A percentile compares a stretch with the other conserved stretches of the same genome.
Conservation (phyloP, 2,113 vertebrate genomes). For the Callopanchax toddi region DNA sequence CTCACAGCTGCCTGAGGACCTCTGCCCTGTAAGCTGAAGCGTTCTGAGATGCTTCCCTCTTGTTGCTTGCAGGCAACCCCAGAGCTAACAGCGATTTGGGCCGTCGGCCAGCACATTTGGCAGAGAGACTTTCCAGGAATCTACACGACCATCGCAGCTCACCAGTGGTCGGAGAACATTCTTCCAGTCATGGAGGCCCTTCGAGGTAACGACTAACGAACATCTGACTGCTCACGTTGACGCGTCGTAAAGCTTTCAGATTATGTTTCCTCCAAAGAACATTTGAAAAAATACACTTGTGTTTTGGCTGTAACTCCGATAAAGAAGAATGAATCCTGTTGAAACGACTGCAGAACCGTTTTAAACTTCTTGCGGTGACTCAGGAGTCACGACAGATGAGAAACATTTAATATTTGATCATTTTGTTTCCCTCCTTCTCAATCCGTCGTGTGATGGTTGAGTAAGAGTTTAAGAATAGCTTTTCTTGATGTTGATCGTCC, state of each 20-base stretch:
- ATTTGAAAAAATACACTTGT: too few species aligned
- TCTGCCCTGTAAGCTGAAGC: not conserved
- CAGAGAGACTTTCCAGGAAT: slow-evolving; percentile 96
- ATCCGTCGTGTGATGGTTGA: slow-evolving; percentile 41
- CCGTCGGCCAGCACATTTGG: slow-evolving; percentile 95
- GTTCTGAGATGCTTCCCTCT: slow-evolving; percentile 12
- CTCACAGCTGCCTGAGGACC: not conserved
- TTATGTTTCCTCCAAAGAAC: too few species aligned
- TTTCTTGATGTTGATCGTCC: slow-evolving; percentile 19
- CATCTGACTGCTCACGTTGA: too few species aligned
- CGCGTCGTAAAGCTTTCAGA: too few species aligned
- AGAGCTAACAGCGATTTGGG: slow-evolving; percentile 91
- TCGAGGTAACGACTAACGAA: slow-evolving; percentile 84
- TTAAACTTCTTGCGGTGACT: too few species aligned
- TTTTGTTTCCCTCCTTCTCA: not conserved
- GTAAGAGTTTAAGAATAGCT: slow-evolving; percentile 73
- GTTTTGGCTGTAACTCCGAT: too few species aligned
- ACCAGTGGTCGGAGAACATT: slow-evolving; percentile 93
- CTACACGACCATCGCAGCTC: slow-evolving; percentile 86
- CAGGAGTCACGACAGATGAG: not conserved
- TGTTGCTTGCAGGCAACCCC: slow-evolving; percentile 85
- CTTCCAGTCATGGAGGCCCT: slow-evolving; percentile 95
- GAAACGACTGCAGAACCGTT: too few species aligned
- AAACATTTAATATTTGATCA: not conserved
- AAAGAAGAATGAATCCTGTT: too few species aligned